phyloP scores from a whole-genome alignment of 2,113 vertebrate species.

The Potamarius usumacintae region DNA sequence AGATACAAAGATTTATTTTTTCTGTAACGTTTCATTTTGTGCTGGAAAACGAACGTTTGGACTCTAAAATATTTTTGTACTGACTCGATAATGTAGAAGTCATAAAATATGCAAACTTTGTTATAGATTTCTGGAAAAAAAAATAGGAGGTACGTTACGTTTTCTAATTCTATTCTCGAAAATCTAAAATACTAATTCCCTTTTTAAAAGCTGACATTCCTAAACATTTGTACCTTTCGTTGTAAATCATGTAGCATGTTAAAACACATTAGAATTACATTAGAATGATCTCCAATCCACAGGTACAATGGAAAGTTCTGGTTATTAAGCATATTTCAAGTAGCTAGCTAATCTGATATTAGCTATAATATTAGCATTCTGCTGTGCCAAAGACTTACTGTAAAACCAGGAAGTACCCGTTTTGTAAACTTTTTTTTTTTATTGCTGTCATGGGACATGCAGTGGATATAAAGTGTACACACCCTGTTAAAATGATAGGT shows the following conservation, averaged over 20 bases:
- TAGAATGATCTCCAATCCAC: not conserved
- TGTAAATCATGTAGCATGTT: not conserved
- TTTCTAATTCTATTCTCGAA: not conserved
- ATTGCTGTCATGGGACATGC: not conserved
- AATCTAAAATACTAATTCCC: not conserved
- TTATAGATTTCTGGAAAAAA: too few species aligned
- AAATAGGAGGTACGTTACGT: too few species aligned
- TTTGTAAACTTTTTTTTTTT: not conserved
- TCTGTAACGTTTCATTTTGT: too few species aligned
- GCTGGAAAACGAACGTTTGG: too few species aligned
- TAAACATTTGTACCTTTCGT: not conserved
- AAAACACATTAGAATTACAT: not conserved
- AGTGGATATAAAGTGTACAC: too few species aligned
- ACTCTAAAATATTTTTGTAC: too few species aligned
- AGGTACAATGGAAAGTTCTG: too few species aligned
- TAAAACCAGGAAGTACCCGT: not conserved
- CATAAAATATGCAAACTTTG: too few species aligned
- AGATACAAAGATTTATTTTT: too few species aligned
- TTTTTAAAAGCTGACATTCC: not conserved
- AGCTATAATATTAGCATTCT: not conserved
- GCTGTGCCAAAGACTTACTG: not conserved
- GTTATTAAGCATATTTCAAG: not conserved
- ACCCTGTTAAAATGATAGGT: too few species aligned
- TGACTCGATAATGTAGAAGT: too few species aligned
- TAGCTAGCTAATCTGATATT: not conserved